Evolutionary conservation across 2,888 invertebrate genomes (phyloP), one percentile per base, ranked within the genome.

Genomic region (Scelioninae gen. 1): DNA sequence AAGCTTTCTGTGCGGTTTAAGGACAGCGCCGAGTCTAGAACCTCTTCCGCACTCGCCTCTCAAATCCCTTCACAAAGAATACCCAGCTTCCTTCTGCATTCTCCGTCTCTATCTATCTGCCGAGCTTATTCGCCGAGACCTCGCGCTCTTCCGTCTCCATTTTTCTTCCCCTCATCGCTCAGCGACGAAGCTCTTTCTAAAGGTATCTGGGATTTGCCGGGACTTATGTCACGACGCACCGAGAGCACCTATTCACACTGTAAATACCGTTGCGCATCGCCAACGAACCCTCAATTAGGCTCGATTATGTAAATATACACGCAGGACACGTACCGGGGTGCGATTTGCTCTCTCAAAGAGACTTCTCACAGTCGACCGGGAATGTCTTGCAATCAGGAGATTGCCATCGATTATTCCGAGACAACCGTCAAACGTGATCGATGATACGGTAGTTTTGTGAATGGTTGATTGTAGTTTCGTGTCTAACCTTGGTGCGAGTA

Each of bases 61-160:
- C 83, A 86, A 90, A 88, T 89, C 88, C 88, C 89, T 88, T 87
- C 87, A 88, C 89, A 89, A 89, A 89, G 89, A 89, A 88, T 88
- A 86, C 85, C 81, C 77, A 45, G 38, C 32, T 43, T 34, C 23
- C 66, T 68, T 85, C 77, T 78, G 82, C 77, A 85, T 84, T 43
- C 43, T 31, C 13, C 16, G 8, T 74, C 84, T 60, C 45, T 3
- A 23, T 55, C 56, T n/a, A 9, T 16, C 69, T 53, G 5, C 6
- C 63, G 40, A 69, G 31, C 43, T 40, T 45, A 10, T 58, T 45
- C 43, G 16, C 43, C 45, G 15, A 34, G n/a, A n/a, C 32, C 15
- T 51, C 71, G 23, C 62, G 43, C 62, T 32, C 47, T 68, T 23
- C 65, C 79, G 51, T 65, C 55, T 56, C 40, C 58, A 53, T 74